Evolutionary conservation across 1,140 invertebrate species (phyloP), one percentile per base, ranked within the genome.

Genomic region (Nebria ingens): DNA sequence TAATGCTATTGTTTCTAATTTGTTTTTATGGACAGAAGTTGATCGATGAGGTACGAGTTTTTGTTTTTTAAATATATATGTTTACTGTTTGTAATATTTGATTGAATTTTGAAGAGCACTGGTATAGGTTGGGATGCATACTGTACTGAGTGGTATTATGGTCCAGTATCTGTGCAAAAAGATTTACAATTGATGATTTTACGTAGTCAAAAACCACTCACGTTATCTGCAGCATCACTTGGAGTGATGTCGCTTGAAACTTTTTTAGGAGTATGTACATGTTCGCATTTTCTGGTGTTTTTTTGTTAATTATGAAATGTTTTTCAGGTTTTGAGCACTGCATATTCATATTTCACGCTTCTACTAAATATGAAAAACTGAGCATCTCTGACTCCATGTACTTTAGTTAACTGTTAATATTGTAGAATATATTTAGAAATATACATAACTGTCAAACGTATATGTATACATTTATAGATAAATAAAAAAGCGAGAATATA

Each of bases 271-370:
- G 65, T 66, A 61, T 53, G 40, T 52, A 38, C 6, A 34, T 34
- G 25, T 34, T 6, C 25, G 25, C 6, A 34, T n/a, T 34, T 6
- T 34, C 6, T 34, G 6, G 11, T 51, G 19, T 12, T 49, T 29
- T 56, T 55, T 23, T 12, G 17, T 34, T 54, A 17, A 2, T 12
- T 51, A 53, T 21, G 19, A 55, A 20, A 52, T 50, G 53, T 29
- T n/a, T 64, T 64, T 55, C 51, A 66, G 64, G 64, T 66, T 34
- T 25, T 66, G 22, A 64, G 61, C 55, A 59, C 61, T 29, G 63
- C 64, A 2, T 66, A 66, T 58, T 66, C 64, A 2, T 64, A 61
- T 50, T 65, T 65, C 51, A 65, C 64, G 6, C 29, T 65, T 2
- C 45, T 65, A 19, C 54, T 65, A 17, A 65, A 64, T 22, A 55